These are phyloP conservation scores for Conomelus anceps DNA, from an alignment of 2,888 invertebrate species.

Conservation along the genomic window DNA sequence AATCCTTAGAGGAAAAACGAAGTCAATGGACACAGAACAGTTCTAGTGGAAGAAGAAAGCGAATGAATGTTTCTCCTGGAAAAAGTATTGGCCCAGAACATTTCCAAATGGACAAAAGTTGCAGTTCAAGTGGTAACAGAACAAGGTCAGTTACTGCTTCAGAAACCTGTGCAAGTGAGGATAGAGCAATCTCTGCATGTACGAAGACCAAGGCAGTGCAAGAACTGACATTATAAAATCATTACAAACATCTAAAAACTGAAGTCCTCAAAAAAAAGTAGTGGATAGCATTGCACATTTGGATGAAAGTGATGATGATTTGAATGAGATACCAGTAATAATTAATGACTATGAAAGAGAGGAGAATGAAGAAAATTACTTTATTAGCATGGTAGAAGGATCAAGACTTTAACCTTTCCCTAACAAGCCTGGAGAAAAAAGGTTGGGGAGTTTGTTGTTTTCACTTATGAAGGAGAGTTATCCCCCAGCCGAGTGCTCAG, in stretches of 20 bases:
- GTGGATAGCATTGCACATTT: not conserved
- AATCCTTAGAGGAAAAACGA: slow-evolving; percentile 19
- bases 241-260: not conserved
- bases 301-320: not conserved
- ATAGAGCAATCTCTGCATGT: not conserved
- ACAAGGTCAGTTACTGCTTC: not conserved
- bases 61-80: slow-evolving; percentile 19
- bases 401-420: not conserved
- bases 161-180: slow-evolving; percentile 6
- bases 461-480: slow-evolving; percentile 16
- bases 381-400: not conserved
- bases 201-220: not conserved
- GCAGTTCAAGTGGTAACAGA: not conserved
- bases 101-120: not conserved
- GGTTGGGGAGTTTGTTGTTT: slow-evolving; percentile 16
- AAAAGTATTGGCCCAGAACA: slow-evolving; percentile 17
- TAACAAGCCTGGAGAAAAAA: not conserved
- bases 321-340: not conserved
- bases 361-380: not conserved
- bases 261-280: not conserved
- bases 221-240: not conserved
- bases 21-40: slow-evolving; percentile 18
- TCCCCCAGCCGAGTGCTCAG: slow-evolving; percentile 14
- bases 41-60: slow-evolving; percentile 18
- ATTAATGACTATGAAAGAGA: slow-evolving; percentile 13